phyloP scores from a whole-genome alignment of 2,888 invertebrate species.

The Ypsolopha sequella region DNA sequence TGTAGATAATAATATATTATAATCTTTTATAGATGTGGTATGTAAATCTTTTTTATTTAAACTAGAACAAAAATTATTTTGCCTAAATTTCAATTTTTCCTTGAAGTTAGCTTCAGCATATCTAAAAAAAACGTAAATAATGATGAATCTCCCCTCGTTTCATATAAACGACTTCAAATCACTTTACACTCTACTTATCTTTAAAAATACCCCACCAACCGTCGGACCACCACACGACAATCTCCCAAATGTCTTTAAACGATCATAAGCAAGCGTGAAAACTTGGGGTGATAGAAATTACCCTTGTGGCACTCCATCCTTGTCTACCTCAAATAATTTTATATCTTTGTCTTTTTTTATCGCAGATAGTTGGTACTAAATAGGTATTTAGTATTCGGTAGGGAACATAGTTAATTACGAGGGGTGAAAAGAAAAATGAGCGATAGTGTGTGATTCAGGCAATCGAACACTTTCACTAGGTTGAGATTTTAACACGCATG shows the following conservation, averaged over 20 bases:
- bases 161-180: slow-evolving; percentile 47
- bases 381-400: slow-evolving; percentile 69
- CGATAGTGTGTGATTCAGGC: slow-evolving; percentile 14
- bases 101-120: too few species aligned
- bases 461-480: not conserved
- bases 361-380: slow-evolving; percentile 54
- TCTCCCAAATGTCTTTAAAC: slow-evolving; percentile 27
- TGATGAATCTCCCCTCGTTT: slow-evolving; percentile 8
- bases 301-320: slow-evolving; percentile 12
- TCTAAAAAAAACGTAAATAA: not conserved
- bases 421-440: slow-evolving; percentile 59
- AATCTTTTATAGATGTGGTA: too few species aligned
- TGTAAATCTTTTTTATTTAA: too few species aligned
- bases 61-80: too few species aligned
- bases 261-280: slow-evolving; percentile 35
- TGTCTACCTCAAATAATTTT: slow-evolving; percentile 27
- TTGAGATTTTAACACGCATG: slow-evolving; percentile 8
- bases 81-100: too few species aligned
- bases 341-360: slow-evolving; percentile 21
- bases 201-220: slow-evolving; percentile 28
- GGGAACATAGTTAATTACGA: slow-evolving; percentile 63
- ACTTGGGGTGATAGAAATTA: slow-evolving; percentile 44
- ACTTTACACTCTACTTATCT: slow-evolving; percentile 45
- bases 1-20: too few species aligned
- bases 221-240: slow-evolving; percentile 9